These are phyloP conservation scores for Asobara japonica DNA, from an alignment of 1,140 invertebrate genomes.

Conservation along the genomic window DNA sequence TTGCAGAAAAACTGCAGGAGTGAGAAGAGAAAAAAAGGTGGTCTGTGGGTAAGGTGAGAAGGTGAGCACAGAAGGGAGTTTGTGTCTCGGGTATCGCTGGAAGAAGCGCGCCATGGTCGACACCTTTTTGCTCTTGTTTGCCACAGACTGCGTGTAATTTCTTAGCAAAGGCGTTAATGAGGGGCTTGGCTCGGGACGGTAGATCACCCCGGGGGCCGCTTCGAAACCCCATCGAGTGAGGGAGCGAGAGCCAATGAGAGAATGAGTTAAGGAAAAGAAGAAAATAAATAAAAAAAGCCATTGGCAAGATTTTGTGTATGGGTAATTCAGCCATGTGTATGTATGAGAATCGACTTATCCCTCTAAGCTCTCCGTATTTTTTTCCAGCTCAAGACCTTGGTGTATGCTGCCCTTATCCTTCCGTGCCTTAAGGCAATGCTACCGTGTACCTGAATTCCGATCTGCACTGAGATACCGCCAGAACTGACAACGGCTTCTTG, in stretches of 20 bases:
- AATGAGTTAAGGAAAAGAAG: background rate
- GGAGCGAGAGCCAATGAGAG: background rate
- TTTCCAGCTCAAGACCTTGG: background rate
- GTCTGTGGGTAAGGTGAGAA: constrained; percentile 35
- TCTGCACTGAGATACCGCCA: constrained; percentile 59
- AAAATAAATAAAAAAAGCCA: background rate
- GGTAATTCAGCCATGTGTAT: constrained; percentile 2
- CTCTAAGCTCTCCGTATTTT: background rate
- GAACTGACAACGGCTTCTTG: constrained; percentile 24
- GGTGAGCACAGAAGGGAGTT: constrained; percentile 31
- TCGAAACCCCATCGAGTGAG: constrained; percentile 8
- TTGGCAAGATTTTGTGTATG: background rate
- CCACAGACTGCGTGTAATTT: constrained; percentile 66
- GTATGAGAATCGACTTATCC: constrained; percentile 21
- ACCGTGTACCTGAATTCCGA: constrained; percentile 67
- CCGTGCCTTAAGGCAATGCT: constrained; percentile 61
- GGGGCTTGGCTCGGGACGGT: constrained; percentile 63
- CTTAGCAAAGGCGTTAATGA: constrained; percentile 67
- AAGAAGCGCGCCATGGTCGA: constrained; percentile 49
- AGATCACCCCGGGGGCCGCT: constrained; percentile 56
- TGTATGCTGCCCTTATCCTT: constrained; percentile 14
- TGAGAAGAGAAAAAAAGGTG: background rate
- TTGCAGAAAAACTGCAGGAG: background rate
- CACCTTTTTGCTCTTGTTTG: constrained; percentile 66
- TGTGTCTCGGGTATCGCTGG: constrained; percentile 7